Base-by-base conservation (phyloP, 2,113 vertebrate genomes). In the Callipepla squamata region DNA sequence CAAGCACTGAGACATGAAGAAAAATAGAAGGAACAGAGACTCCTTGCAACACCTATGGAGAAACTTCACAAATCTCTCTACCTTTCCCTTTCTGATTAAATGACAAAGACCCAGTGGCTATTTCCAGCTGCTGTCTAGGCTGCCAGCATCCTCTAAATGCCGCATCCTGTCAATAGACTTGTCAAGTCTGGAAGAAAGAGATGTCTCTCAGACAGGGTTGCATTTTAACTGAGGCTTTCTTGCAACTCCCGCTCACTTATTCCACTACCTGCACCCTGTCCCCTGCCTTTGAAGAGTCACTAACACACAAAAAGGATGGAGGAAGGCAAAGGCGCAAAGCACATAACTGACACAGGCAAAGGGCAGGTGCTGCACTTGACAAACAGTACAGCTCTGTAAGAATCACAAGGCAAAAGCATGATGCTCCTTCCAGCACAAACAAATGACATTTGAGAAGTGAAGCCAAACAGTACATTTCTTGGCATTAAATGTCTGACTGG, bases 381-480 rank as follows among this genome's bases (percentile, higher is more conserved):
- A 84, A 90, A 81, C 73, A 72, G 34, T 32, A 84, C 3, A 8
- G 53, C 20, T 55, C 80, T 65, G 40, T 1, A 3, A 79, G 68
- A 85, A 90, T 70, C 48, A 83, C 68, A 87, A 47, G 82, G 65
- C 82, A 85, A 74, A 94, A 80, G 19, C 83, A 65, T 32, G 62
- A 20, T 94, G 58, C 34, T 72, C 80, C 36, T 80, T 76, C 36
- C 6, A 9, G 45, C 58, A 76, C 53, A 91, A 57, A 74, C 65
- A 68, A 80, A 44, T 90, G 94, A 87, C 91, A 91, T 92, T 94
- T 92, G 86, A 95, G 61, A 87, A 85, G 72, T 72, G 93, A 92
- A 92, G 93, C 90, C 90, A 93, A 96, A 95, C 85, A 91, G 82
- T 63, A 63, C 1, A 59, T 66, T 94, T 96, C 82, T 91, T 89